Base-by-base conservation (phyloP, 2,888 invertebrate species). In the Thelaira solivaga region DNA sequence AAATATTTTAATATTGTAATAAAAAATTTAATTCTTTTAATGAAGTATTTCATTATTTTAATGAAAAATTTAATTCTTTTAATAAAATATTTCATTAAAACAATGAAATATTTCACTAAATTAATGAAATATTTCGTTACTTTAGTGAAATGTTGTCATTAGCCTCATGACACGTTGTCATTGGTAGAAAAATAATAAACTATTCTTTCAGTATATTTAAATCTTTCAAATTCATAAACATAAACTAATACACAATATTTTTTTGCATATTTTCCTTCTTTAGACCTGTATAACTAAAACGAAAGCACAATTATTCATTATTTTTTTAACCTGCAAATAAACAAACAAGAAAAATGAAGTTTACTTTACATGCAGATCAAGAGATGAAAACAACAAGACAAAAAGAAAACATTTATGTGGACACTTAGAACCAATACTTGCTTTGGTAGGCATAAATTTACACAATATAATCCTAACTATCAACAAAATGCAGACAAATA, bases 391-490 rank as follows among this genome's bases (percentile, higher is more conserved):
- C 1, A 31, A 31, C 10, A 29, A 20, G 16, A 1, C 6, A 18
- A 36, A 20, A 53, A 13, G 18, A 16, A 49, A 31, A 49, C 34
- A 39, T 10, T 39, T 45, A 26, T 47, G 53, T 31, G 49, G 29
- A 24, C 39, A 73, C 39, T 64, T 29, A 64, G 18, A 51, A 49
- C 41, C 34, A 49, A 64, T 81, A 81, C 80, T 81, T 83, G 82
- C 80, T 83, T 81, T 83, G 82, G 81, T 83, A 80, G 81, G 81
- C 82, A 83, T 85, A 84, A 84, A 84, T 84, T 83, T 82, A 80
- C 84, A 81, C 83, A 84, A 83, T 83, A 84, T 85, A 85, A 85
- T 85, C 83, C 83, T 80, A 85, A 84, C 82, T 83, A 84, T 85
- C 84, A 85, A 84, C 85, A 84, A 82, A 83, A 82, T 83, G 77